Evolutionary conservation across 1,140 invertebrate species (phyloP).

Genomic region (Caenorhabditis briggsae): DNA sequence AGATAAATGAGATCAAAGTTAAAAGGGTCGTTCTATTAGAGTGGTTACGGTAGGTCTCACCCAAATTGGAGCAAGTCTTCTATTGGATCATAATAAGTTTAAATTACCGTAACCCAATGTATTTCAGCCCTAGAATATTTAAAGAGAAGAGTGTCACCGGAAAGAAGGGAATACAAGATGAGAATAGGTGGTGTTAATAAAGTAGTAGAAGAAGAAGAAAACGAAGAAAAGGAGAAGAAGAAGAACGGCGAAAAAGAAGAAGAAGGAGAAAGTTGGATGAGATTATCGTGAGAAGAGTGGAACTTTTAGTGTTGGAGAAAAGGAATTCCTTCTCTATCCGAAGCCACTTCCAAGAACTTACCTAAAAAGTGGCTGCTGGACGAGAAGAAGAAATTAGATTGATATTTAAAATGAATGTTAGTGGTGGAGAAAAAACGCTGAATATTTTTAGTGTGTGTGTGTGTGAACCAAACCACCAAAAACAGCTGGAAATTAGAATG

Average conservation of each 20-base stretch:
- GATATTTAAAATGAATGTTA: background rate
- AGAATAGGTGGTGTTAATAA: slow-evolving; percentile 31
- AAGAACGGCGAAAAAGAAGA: background rate
- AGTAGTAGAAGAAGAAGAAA: slow-evolving; percentile 14
- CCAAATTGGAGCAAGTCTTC: too few relatives aligned
- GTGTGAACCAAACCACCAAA: background rate
- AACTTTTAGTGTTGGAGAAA: slow-evolving; percentile 5
- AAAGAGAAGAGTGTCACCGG: too few relatives aligned
- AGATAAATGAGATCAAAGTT: too few relatives aligned
- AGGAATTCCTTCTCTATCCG: background rate
- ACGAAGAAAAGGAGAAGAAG: background rate
- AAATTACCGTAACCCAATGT: too few relatives aligned
- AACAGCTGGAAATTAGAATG: background rate
- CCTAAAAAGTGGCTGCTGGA: background rate
- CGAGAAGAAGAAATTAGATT: slow-evolving; percentile 5
- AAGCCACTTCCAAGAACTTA: background rate
- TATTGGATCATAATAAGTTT: too few relatives aligned
- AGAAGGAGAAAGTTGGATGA: slow-evolving; percentile 5
- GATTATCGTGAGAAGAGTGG: slow-evolving; percentile 32
- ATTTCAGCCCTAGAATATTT: too few relatives aligned
- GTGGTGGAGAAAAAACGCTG: background rate
- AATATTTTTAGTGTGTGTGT: background rate
- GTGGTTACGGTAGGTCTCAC: too few relatives aligned
- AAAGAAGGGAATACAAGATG: background rate
- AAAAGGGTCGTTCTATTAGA: too few relatives aligned